Base-by-base conservation (phyloP, 2,113 vertebrate species). In the Ciconia stormi region DNA sequence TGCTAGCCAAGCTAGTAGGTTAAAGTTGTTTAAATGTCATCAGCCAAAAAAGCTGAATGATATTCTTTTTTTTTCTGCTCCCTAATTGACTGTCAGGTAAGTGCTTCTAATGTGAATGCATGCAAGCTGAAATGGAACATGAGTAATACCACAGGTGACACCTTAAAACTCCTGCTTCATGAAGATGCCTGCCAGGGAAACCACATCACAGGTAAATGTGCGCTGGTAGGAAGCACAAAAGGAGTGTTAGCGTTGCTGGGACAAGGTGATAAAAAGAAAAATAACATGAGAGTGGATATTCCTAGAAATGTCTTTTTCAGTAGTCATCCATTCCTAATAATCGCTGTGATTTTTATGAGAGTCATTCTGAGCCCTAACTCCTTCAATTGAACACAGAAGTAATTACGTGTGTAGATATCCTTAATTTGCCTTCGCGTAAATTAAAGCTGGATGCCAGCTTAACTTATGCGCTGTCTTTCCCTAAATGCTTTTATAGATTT, bases 361-460 rank as follows among this genome's bases (percentile, higher is more conserved):
- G 82, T 74, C 84, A 34, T 93, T 94, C 58, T 53, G 32, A 95
- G 59, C 38, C n/a, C 38, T 34, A 55, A 82, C 58, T 82, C 90
- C 65, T 86, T 80, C 69, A 42, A 2, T 13, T 90, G 87, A 96
- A 91, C 84, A 62, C 10, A 18, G 82, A 93, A 94, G 81, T 84
- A 90, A 94, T 72, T 91, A 95, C 6, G 11, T 52, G 71, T 91
- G 65, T 69, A 44, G 63, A 96, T 94, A 63, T 47, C 89, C 66
- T 89, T 90, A 90, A 95, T 83, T 90, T 81, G 91, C 81, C 74
- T 94, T 65, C 6, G 9, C 49, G 87, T 95, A 90, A 96, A 95
- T 94, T 89, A 93, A 89, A 95, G 63, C 87, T 94, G 71, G 53
- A 87, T 94, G 93, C 86, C 81, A 77, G 44, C 34, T 93, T 94